phyloP scores from a whole-genome alignment of 2,113 vertebrate species.

The Poicephalus meyeri region DNA sequence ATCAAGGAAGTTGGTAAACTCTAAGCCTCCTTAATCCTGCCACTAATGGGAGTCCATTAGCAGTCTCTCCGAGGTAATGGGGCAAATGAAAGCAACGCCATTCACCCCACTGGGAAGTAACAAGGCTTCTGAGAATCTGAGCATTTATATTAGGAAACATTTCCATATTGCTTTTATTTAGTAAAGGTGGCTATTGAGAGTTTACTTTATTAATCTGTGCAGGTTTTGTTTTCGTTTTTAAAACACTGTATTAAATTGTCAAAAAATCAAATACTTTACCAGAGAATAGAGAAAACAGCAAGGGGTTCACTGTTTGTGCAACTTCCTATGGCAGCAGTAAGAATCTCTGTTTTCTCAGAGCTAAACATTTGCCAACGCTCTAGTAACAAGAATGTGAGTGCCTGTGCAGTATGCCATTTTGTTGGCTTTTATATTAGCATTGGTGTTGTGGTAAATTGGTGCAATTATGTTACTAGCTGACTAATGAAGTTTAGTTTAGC shows the following conservation, averaged over 20 bases:
- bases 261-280: not conserved
- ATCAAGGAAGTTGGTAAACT: not conserved
- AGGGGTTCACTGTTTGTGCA: not conserved
- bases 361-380: not conserved
- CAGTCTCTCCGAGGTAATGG: not conserved
- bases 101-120: not conserved
- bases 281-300: not conserved
- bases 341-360: not conserved
- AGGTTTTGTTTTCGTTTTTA: not conserved
- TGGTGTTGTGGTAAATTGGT: not conserved
- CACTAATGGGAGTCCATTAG: not conserved
- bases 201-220: not conserved
- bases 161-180: not conserved
- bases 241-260: not conserved
- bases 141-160: not conserved
- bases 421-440: not conserved
- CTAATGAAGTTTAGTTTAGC: not conserved
- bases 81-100: not conserved
- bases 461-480: not conserved
- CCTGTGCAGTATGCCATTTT: not conserved
- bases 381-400: not conserved
- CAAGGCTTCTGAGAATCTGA: not conserved
- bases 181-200: not conserved
- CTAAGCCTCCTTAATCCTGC: not conserved
- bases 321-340: not conserved